A percentile compares a stretch with the other conserved stretches of the same genome.
Conservation (phyloP, 2,113 vertebrate genomes). For the Pithys albifrons region DNA sequence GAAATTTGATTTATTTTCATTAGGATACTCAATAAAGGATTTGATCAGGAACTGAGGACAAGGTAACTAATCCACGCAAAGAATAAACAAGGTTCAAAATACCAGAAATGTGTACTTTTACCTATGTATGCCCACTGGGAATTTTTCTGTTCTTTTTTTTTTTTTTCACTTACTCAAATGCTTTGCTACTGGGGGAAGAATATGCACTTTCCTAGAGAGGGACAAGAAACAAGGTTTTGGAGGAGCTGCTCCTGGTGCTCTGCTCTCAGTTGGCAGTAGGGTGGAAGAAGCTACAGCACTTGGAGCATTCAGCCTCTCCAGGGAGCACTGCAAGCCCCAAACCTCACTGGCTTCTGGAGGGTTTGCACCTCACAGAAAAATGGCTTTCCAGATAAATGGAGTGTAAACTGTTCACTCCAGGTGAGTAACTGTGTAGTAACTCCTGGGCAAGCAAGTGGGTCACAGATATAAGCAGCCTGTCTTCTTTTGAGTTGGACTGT, state of each 20-base stretch:
- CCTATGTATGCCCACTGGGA: fast-evolving
- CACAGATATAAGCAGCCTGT: neutral
- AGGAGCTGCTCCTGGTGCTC: neutral
- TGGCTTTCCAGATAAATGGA: neutral
- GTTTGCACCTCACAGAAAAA: neutral
- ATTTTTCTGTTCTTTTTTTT: neutral
- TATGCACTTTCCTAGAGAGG: neutral
- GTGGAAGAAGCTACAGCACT: neutral
- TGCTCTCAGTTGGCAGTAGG: neutral
- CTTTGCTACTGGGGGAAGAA: neutral
- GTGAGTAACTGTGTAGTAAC: neutral
- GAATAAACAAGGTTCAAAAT: neutral
- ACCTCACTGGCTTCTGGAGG: neutral
- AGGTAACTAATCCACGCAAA: fast-evolving
- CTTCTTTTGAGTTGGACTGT: neutral
- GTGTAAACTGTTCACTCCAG: neutral
- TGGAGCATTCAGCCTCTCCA: fast-evolving
- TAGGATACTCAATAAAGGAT: neutral
- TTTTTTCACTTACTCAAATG: neutral
- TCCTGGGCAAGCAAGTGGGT: neutral
- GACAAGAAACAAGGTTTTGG: neutral
- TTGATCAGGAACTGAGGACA: neutral
- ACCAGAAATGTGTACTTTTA: neutral
- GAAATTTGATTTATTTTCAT: neutral
- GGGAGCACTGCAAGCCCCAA: neutral